Conservation (phyloP, 1,140 invertebrate genomes). For the Anastrepha obliqua region DNA sequence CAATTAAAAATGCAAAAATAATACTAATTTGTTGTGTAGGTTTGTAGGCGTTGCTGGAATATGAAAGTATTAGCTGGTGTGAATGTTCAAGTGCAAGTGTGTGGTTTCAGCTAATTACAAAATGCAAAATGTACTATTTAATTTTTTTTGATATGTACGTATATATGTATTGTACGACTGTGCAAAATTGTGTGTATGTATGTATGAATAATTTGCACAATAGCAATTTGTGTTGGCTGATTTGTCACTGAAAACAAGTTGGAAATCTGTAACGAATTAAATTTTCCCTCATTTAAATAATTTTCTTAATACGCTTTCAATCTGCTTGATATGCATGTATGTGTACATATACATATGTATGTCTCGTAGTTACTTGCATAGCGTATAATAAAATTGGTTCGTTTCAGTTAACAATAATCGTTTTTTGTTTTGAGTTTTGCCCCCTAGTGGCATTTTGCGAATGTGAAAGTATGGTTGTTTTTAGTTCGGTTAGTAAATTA, state of each 20-base stretch:
- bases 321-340: background rate
- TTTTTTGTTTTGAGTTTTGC: no score
- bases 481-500: no score
- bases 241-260: constrained; percentile 37
- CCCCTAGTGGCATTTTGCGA: no score
- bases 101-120: constrained; percentile 2
- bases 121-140: background rate
- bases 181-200: background rate
- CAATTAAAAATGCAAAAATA: constrained; percentile 30
- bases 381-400: no score
- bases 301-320: constrained; percentile 9
- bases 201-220: background rate
- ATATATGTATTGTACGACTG: no score
- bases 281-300: constrained; percentile 30
- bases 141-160: background rate
- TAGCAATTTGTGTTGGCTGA: constrained; percentile 30
- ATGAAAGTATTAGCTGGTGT: background rate
- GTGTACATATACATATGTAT: no score
- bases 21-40: background rate
- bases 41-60: constrained; percentile 16
- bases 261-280: constrained; percentile 26
- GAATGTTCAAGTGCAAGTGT: background rate
- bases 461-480: no score
- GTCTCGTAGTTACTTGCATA: no score
- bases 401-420: no score